A percentile compares a stretch with the other conserved stretches of the same genome.
phyloP scores from a whole-genome alignment of 2,888 invertebrate species.

The Diadromus collaris region DNA sequence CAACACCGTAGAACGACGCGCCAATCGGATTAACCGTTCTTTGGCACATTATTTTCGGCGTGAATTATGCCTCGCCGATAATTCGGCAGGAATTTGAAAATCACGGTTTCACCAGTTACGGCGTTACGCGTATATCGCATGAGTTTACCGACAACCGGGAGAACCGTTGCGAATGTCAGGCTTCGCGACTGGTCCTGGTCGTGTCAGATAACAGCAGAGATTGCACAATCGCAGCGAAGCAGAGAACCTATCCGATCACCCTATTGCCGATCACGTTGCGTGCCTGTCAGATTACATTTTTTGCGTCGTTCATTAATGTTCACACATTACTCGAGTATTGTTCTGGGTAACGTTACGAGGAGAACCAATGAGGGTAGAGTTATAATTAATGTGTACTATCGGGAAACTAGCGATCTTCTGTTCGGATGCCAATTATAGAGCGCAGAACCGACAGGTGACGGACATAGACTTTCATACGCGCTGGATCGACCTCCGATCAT shows the following conservation, averaged over 20 bases:
- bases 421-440: background rate
- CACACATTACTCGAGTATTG: background rate
- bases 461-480: background rate
- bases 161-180: conserved; percentile 4
- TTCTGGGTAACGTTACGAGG: conserved; percentile 2
- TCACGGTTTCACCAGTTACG: background rate
- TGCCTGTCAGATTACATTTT: conserved; percentile 5
- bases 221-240: conserved; percentile 33
- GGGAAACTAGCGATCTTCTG: background rate
- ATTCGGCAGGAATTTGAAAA: background rate
- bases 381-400: background rate
- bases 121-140: background rate
- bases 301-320: conserved; percentile 17
- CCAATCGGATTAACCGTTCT: conserved; percentile 7
- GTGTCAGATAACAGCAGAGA: conserved; percentile 47
- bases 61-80: background rate
- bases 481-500: background rate
- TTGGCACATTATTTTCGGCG: background rate
- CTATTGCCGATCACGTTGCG: conserved; percentile 15
- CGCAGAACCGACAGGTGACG: background rate
- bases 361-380: background rate
- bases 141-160: background rate
- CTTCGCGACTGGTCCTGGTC: conserved; percentile 35
- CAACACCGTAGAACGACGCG: background rate
- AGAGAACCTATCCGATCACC: conserved; percentile 30